A percentile compares a stretch with the other conserved stretches of the same genome.
Conservation (phyloP, 2,888 invertebrate species). For the Ennomos quercinarius region DNA sequence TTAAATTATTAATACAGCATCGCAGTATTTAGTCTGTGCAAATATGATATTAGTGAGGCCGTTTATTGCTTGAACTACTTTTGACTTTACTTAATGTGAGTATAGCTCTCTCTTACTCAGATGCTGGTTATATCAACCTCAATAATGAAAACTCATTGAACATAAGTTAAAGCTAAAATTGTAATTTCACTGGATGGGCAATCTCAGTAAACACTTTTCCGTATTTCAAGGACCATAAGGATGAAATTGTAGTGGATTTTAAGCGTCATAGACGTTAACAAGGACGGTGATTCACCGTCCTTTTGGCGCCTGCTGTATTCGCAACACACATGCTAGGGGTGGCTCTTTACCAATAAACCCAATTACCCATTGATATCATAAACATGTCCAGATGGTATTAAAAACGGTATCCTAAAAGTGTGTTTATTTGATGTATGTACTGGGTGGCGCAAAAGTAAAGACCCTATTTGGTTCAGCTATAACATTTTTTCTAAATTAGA, state of each 20-base stretch:
- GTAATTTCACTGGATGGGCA: slow-evolving; percentile 11
- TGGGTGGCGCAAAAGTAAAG: too few relatives aligned
- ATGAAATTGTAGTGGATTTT: slow-evolving; percentile 21
- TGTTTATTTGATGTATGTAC: too few relatives aligned
- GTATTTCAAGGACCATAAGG: slow-evolving; percentile 12
- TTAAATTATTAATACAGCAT: too few relatives aligned
- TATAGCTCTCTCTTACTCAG: too few relatives aligned
- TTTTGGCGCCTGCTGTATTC: slow-evolving; percentile 68
- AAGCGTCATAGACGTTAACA: slow-evolving; percentile 51
- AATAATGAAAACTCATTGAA: slow-evolving; percentile 19
- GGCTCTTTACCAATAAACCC: slow-evolving; percentile 18
- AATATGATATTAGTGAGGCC: too few relatives aligned
- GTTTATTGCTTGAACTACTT: too few relatives aligned
- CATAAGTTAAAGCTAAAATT: slow-evolving; percentile 11
- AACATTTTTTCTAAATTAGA: too few relatives aligned
- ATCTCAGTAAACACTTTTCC: not conserved
- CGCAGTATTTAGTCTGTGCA: too few relatives aligned
- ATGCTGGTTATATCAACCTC: not conserved
- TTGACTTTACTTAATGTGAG: too few relatives aligned
- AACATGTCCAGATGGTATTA: too few relatives aligned
- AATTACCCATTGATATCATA: slow-evolving; percentile 8
- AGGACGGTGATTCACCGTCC: slow-evolving; percentile 76
- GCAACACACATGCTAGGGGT: slow-evolving; percentile 48
- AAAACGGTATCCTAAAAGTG: too few relatives aligned
- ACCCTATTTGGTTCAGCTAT: too few relatives aligned